Evolutionary conservation across 2,113 vertebrate species (phyloP).

Genomic region (Mus pahari): DNA sequence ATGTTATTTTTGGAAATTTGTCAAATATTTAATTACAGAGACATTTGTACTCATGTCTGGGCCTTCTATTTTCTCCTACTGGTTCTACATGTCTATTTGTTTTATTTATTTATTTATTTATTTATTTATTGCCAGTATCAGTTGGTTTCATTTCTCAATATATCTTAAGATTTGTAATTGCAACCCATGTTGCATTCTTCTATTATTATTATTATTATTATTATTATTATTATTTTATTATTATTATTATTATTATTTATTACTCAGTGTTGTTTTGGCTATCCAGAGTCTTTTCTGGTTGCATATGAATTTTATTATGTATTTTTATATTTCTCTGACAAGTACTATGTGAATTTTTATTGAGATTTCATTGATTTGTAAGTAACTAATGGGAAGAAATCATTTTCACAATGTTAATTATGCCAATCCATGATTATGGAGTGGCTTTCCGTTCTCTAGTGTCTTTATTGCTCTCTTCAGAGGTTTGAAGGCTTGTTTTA

Average conservation of each 20-base stretch:
- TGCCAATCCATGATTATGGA: background rate
- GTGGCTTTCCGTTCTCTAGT: background rate
- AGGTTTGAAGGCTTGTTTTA: background rate
- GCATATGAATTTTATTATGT: background rate
- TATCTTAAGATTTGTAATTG: background rate
- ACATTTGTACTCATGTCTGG: background rate
- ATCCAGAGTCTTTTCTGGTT: background rate
- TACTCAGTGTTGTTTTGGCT: background rate
- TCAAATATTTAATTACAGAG: background rate
- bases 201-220: background rate
- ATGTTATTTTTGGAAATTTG: background rate
- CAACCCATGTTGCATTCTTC: background rate
- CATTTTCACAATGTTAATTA: background rate
- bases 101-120: too few relatives aligned
- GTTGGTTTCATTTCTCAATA: background rate
- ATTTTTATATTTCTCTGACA: background rate
- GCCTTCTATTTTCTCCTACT: background rate
- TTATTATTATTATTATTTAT: background rate
- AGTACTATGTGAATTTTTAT: background rate
- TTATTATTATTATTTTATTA: too few relatives aligned
- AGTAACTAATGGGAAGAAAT: background rate
- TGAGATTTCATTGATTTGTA: background rate
- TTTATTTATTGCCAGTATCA: background rate
- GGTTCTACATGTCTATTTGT: background rate
- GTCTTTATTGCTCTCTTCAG: background rate